phyloP scores from a whole-genome alignment of 2,797 vertebrate species.

The Antrozous pallidus region DNA sequence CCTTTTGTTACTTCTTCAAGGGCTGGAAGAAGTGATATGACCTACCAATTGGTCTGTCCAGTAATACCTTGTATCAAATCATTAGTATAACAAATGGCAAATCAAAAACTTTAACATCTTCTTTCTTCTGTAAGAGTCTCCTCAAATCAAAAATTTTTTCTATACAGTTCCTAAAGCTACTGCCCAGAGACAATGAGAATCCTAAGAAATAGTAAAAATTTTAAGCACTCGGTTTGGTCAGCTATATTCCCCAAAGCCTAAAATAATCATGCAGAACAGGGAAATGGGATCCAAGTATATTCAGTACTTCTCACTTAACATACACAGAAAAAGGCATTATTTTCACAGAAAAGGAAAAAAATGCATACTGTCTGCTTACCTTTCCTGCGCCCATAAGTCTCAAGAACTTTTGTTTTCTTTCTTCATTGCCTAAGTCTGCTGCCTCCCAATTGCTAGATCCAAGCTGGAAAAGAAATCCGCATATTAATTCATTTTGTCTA shows the following conservation, averaged over 20 bases:
- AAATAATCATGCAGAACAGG: slow-evolving; percentile 27
- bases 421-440: slow-evolving; percentile 93
- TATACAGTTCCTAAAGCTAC: background rate
- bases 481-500: background rate
- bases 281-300: slow-evolving; percentile 3
- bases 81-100: background rate
- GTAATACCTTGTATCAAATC: background rate
- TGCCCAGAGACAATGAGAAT: background rate
- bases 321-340: background rate
- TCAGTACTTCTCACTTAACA: background rate
- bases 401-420: slow-evolving; percentile 95
- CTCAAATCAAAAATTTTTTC: background rate
- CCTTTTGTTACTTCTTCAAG: background rate
- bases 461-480: slow-evolving; percentile 80
- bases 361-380: slow-evolving; percentile 80
- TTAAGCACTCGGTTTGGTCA: background rate
- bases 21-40: background rate
- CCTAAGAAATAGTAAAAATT: slow-evolving; percentile 26
- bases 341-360: slow-evolving; percentile 38
- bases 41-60: background rate
- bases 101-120: background rate
- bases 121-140: background rate
- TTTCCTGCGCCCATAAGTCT: slow-evolving; percentile 95
- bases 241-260: slow-evolving; percentile 8
- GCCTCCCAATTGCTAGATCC: slow-evolving; percentile 90